Base-by-base conservation (phyloP, 2,113 vertebrate species). In the Strix aluco region DNA sequence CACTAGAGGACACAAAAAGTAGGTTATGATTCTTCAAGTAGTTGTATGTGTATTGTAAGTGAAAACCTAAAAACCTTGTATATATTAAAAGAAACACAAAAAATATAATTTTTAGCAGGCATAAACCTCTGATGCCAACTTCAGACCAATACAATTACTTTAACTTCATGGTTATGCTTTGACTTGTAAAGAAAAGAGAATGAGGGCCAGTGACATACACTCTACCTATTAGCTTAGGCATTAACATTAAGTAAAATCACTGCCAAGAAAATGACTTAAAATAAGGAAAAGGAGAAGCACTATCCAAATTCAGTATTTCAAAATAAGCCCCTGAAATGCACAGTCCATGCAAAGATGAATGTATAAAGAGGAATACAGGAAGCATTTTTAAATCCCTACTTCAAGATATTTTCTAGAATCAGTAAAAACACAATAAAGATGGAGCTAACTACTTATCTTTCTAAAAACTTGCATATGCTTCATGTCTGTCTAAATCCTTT, bases 371-470 rank as follows among this genome's bases (percentile, higher is more conserved):
- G 17, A 94, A 63, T 62, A 66, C 42, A 73, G 49, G 70, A 85
- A 72, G 66, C 26, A 49, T 69, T 94, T 94, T 94, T 20, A 92
- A 95, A 94, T 73, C 70, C 55, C 32, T 42, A 22, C 38, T 84
- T 92, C 55, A 74, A 13, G 6, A 65, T 51, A 34, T 63, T 96
- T 91, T 82, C 58, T 65, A 80, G 73, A 84, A 92, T 65, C 83
- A 46, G 69, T 94, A 89, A 92, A 97, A 94, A 57, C 29, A 93
- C 69, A 91, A 32, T 42, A 57, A 80, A 34, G 57, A 72, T 38
- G 32, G 49, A 70, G 44, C 2, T 10, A 73, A 72, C 52, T 63
- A 55, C 77, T 96, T 88, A 65, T 38, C 20, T 66, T 82, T 66
- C 70, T 73, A 46, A 94, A 95, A 91, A 80, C 62, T 55, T 80